Conservation (phyloP, 92 coral and sea anemone genomes). For the Paramuricea clavata region DNA sequence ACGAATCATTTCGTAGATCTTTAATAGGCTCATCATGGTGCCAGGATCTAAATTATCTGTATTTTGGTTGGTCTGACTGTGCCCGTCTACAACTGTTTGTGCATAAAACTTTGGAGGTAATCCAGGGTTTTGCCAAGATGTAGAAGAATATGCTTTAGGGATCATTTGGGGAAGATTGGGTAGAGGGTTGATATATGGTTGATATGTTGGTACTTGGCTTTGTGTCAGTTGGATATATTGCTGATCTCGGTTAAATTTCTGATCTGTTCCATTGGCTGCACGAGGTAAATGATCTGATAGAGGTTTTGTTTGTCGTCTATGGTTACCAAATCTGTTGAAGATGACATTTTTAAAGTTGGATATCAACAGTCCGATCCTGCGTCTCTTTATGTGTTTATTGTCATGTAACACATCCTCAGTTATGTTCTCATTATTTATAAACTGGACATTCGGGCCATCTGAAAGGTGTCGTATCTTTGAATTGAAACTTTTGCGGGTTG, state of each 20-base stretch:
- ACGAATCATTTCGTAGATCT: conserved; percentile 33
- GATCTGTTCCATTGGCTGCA: background rate
- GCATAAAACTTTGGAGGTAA: conserved; percentile 7
- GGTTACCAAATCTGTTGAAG: conserved; percentile 24
- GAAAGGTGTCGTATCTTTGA: conserved; percentile 1
- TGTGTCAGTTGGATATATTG: background rate
- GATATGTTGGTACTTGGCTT: background rate
- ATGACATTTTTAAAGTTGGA: conserved; percentile 43
- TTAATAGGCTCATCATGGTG: conserved; percentile 34
- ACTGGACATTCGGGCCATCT: conserved; percentile 36
- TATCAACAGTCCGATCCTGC: conserved; percentile 35
- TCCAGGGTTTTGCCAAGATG: background rate
- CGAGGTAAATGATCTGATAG: background rate
- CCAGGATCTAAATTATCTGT: background rate
- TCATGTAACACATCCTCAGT: conserved; percentile 19
- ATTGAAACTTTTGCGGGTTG: conserved; percentile 8
- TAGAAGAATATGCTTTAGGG: background rate
- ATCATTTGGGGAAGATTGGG: background rate
- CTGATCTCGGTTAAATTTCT: background rate
- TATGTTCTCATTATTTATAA: conserved; percentile 49
- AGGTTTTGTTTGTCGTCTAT: background rate
- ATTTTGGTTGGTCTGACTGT: background rate
- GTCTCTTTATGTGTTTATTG: conserved; percentile 37
- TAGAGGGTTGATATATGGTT: background rate
- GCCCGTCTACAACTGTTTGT: background rate